Base-by-base conservation (phyloP, 2,888 invertebrate species). In the Venusia cambrica region DNA sequence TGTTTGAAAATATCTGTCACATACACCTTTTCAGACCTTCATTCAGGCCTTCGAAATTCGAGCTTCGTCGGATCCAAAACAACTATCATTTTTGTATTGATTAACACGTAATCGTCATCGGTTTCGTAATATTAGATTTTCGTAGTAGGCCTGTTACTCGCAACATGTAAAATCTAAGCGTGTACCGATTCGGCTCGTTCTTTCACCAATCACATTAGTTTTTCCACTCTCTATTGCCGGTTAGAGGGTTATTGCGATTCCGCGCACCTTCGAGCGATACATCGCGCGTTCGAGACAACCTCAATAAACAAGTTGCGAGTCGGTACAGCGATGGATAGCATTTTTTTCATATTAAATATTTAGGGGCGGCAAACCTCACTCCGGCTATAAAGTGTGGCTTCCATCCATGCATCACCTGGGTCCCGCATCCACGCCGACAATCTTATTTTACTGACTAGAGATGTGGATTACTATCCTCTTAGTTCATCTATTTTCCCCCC, bases 301-400 rank as follows among this genome's bases (percentile, higher is more conserved):
- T 47, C 59, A 52, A 69, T 74, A 74, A 76, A 73, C 69, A 70
- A 67, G 73, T 65, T 65, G 56, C 60, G 62, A 58, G 63, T 61
- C 61, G 53, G 57, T 62, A 59, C 57, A 54, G 55, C 71, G 73
- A 75, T 73, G 63, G 71, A 74, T 76, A 54, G 66, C 57, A 53
- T 76, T 77, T 77, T 78, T 74, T 70, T 71, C 71, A 73, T 77
- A 78, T 76, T 73, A 79, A 77, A 76, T 80, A 79, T 81, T 83
- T 74, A 84, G 74, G 68, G 53, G 70, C 72, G 71, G 74, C 65
- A 77, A 80, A 78, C 79, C 81, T 75, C 77, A 62, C 72, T 57
- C 63, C 53, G 47, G 71, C 78, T 70, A 79, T 85, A 84, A 85
- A 81, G 59, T 76, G 73, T 51, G 71, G 63, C 73, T 71, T 66